Evolutionary conservation across 2,113 vertebrate species (phyloP).

Genomic region (Sander lucioperca): DNA sequence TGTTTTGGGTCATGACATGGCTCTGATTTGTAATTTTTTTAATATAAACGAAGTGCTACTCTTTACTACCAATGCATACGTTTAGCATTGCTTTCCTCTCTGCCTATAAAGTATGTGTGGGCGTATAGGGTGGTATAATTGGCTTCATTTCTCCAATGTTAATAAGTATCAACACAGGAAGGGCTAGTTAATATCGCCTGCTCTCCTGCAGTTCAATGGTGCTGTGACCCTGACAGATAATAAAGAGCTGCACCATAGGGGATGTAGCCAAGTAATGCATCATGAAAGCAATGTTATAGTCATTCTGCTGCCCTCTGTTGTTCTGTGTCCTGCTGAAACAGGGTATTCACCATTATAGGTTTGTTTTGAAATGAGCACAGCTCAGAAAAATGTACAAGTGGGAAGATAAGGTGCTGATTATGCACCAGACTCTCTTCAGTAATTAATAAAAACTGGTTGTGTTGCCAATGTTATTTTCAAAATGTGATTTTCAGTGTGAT

Average conservation of each 20-base stretch:
- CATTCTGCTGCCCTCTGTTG: slow-evolving; percentile 22
- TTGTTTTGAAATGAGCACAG: not conserved
- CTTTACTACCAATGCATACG: not conserved
- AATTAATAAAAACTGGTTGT: not conserved
- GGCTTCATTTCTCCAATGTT: slow-evolving; percentile 42
- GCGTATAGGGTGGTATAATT: not conserved
- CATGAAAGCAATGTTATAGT: slow-evolving; percentile 59
- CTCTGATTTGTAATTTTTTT: slow-evolving; percentile 17
- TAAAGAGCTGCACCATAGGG: slow-evolving; percentile 65
- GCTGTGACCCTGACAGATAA: slow-evolving; percentile 67
- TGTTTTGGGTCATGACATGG: slow-evolving; percentile 13
- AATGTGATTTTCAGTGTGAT: not conserved
- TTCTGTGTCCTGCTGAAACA: not conserved
- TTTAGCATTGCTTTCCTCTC: not conserved
- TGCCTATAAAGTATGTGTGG: not conserved
- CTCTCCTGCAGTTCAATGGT: slow-evolving; percentile 41
- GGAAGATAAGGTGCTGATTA: slow-evolving; percentile 11
- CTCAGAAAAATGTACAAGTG: not conserved
- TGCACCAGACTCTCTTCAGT: not conserved
- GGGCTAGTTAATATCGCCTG: slow-evolving; percentile 44
- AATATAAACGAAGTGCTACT: not conserved
- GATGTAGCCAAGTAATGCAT: slow-evolving; percentile 55
- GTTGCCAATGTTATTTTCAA: not conserved
- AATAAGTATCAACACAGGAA: slow-evolving; percentile 46
- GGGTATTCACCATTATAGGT: not conserved